Percentiles rank a stretch among this genome's conserved stretches.
These are phyloP conservation scores for Myotis vivesi DNA, from an alignment of 2,797 vertebrate species.

Conservation along the genomic window DNA sequence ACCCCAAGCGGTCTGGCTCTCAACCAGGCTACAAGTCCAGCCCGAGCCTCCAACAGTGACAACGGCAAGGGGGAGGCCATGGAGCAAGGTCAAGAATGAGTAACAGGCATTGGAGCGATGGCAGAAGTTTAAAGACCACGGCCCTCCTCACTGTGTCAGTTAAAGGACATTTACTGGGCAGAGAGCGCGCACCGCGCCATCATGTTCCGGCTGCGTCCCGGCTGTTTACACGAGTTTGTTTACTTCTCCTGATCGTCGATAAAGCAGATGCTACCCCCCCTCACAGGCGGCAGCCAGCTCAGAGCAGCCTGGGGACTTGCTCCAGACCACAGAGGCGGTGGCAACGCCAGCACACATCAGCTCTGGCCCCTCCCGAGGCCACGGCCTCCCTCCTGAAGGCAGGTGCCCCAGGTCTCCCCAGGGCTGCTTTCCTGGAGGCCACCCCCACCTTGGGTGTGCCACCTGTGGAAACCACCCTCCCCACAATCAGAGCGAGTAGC, in stretches of 20 bases:
- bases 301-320: background rate
- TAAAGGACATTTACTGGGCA: background rate
- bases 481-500: background rate
- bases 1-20: background rate
- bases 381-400: background rate
- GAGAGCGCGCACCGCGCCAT: accelerated
- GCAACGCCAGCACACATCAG: background rate
- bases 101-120: accelerated
- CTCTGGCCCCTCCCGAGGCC: background rate
- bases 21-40: background rate
- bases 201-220: background rate
- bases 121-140: background rate
- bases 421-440: background rate
- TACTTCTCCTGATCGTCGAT: background rate
- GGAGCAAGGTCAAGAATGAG: background rate
- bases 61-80: background rate
- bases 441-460: background rate
- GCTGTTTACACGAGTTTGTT: background rate
- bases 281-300: background rate
- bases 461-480: background rate
- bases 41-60: background rate
- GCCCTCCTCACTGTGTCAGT: accelerated
- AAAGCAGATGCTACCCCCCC: background rate
- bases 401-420: background rate
- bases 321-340: background rate